Conservation (phyloP, 2,888 invertebrate genomes). For the Blera fallax region DNA sequence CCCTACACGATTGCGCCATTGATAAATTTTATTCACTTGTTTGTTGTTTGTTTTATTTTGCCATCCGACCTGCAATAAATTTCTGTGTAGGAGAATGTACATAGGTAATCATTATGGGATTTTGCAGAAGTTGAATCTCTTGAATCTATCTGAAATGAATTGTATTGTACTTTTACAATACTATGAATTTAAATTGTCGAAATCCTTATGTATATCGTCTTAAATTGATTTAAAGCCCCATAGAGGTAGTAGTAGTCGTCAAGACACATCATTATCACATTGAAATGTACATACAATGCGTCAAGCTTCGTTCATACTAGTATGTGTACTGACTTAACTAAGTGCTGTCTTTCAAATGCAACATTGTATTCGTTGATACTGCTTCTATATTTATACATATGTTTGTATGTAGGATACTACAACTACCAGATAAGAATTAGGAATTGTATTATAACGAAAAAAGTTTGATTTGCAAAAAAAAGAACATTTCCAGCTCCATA, state of each 20-base stretch:
- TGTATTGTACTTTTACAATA: background rate
- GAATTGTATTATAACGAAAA: background rate
- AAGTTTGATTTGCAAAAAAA: background rate
- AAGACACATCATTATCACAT: background rate
- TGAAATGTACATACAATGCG: background rate
- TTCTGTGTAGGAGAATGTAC: background rate
- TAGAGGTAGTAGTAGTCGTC: background rate
- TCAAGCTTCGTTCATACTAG: background rate
- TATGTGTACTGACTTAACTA: background rate
- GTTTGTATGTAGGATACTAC: background rate
- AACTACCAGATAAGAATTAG: background rate
- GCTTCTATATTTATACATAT: background rate
- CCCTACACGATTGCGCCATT: background rate
- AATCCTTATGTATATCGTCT: background rate
- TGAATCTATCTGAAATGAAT: background rate
- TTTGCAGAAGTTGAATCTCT: background rate
- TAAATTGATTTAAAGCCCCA: conserved; percentile 9
- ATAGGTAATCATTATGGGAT: background rate
- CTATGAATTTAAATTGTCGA: background rate
- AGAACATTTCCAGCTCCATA: background rate
- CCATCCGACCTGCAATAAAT: background rate
- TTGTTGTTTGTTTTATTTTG: background rate
- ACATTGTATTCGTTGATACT: background rate
- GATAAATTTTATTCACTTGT: background rate
- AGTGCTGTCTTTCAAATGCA: conserved; percentile 4